Conservation (phyloP, 2,888 invertebrate species). For the Acronicta psi region DNA sequence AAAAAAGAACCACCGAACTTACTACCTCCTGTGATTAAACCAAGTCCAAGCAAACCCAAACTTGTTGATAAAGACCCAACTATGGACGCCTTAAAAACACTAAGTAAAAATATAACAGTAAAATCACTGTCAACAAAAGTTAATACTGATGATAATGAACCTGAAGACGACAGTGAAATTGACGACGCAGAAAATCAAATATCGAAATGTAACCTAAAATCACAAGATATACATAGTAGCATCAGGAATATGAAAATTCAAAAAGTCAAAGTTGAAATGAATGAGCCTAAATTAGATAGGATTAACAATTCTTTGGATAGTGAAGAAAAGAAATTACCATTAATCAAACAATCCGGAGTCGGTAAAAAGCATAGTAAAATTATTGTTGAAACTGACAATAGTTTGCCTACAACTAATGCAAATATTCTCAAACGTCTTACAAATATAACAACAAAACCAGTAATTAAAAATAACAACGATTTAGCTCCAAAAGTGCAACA, state of each 20-base stretch:
- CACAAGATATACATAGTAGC: conserved; percentile 12
- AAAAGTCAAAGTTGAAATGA: conserved; percentile 33
- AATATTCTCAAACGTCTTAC: conserved; percentile 35
- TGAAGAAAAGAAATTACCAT: conserved; percentile 17
- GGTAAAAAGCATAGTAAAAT: conserved; percentile 7
- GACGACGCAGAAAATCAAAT: conserved; percentile 13
- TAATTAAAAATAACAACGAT: conserved; percentile 28
- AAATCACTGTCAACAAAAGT: conserved; percentile 60
- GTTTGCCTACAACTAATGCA: conserved; percentile 21
- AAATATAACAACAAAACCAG: conserved; percentile 48
- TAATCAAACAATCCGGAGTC: conserved; percentile 6
- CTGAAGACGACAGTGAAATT: conserved; percentile 30
- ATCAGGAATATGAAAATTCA: conserved; percentile 39
- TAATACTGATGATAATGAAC: conserved; percentile 47
- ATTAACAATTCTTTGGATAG: conserved; percentile 13
- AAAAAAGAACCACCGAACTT: conserved; percentile 13
- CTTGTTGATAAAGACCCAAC: conserved; percentile 43
- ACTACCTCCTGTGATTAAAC: conserved; percentile 15
- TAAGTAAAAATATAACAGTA: conserved; percentile 68
- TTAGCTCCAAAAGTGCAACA: conserved; percentile 25
- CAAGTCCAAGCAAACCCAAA: conserved; percentile 17
- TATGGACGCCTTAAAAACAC: conserved; percentile 62
- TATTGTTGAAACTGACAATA: conserved; percentile 18
- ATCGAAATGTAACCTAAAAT: conserved; percentile 2
- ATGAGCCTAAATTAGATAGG: conserved; percentile 13